Percentiles rank a stretch among this genome's conserved stretches.
These are phyloP conservation scores for Siphonodentalium dalli DNA, from an alignment of 2,888 invertebrate species.

Conservation along the genomic window DNA sequence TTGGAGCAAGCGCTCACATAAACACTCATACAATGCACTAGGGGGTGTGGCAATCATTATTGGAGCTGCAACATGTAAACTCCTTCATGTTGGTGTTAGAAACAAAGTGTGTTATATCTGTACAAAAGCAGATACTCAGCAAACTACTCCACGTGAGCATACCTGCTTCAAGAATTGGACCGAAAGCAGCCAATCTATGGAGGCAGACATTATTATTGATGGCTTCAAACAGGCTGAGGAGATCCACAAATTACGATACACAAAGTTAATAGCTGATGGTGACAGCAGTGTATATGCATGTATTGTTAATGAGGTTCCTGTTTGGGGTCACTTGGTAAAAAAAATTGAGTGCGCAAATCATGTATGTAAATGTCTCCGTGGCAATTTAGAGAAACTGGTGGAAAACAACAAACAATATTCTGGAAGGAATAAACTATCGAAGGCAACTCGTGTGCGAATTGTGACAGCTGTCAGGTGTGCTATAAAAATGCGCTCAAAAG, in stretches of 20 bases:
- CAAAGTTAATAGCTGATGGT: background rate
- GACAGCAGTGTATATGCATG: background rate
- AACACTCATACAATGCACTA: constrained; percentile 6
- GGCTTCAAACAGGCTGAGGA: background rate
- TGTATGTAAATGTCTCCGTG: background rate
- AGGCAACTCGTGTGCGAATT: too few relatives aligned
- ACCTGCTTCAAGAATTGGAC: constrained; percentile 3
- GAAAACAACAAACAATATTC: too few relatives aligned
- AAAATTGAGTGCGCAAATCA: constrained; percentile 4
- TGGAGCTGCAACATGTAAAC: background rate
- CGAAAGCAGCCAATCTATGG: constrained; percentile 1
- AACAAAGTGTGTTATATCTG: background rate
- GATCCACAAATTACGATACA: background rate
- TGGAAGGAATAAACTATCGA: too few relatives aligned
- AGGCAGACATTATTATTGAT: background rate
- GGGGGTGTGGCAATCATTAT: background rate
- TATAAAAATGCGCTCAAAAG: too few relatives aligned
- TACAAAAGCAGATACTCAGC: background rate
- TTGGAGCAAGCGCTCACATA: constrained; percentile 3
- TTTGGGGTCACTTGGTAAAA: background rate
- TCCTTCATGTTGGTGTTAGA: background rate
- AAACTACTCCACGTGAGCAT: background rate
- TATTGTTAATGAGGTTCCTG: background rate
- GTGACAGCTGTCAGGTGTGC: too few relatives aligned
- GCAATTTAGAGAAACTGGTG: too few relatives aligned